A percentile compares a stretch with the other conserved stretches of the same genome.
Evolutionary conservation across 2,113 vertebrate species (phyloP).

Genomic region (Zootoca vivipara): DNA sequence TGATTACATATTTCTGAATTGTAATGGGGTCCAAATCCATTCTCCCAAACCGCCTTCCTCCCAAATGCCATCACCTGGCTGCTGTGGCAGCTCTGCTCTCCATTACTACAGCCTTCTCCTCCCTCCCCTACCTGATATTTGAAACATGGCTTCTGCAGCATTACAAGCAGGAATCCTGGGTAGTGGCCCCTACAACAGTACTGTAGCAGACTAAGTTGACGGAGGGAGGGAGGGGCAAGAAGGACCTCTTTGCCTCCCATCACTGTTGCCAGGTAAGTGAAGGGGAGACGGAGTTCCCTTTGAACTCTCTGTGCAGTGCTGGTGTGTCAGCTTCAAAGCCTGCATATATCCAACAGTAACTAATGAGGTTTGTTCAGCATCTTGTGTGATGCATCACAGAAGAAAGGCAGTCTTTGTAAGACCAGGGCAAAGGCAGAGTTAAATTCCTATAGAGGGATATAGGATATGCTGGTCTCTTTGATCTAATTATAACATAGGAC

Average conservation of each 20-base stretch:
- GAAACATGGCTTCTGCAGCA: neutral
- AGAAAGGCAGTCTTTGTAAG: neutral
- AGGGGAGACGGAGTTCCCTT: neutral
- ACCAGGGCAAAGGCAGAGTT: neutral
- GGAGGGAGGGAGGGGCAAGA: neutral
- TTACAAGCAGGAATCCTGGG: neutral
- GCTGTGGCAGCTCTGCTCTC: neutral
- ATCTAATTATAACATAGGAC: neutral
- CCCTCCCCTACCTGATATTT: neutral
- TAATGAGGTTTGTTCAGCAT: neutral
- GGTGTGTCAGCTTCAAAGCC: neutral
- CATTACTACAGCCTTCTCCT: neutral
- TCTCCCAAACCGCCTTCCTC: too few relatives aligned
- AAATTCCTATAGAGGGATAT: neutral
- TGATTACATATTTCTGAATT: too few relatives aligned
- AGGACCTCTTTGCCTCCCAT: neutral
- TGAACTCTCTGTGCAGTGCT: too few relatives aligned
- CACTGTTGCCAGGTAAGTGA: neutral
- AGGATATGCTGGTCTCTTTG: neutral
- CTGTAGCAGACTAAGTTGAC: neutral
- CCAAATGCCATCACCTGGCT: too few relatives aligned
- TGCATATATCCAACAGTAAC: neutral
- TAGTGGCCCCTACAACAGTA: neutral
- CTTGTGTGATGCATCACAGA: neutral
- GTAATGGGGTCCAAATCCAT: too few relatives aligned